Base-by-base conservation (phyloP, 2,797 vertebrate species). In the Crocidura indochinensis region DNA sequence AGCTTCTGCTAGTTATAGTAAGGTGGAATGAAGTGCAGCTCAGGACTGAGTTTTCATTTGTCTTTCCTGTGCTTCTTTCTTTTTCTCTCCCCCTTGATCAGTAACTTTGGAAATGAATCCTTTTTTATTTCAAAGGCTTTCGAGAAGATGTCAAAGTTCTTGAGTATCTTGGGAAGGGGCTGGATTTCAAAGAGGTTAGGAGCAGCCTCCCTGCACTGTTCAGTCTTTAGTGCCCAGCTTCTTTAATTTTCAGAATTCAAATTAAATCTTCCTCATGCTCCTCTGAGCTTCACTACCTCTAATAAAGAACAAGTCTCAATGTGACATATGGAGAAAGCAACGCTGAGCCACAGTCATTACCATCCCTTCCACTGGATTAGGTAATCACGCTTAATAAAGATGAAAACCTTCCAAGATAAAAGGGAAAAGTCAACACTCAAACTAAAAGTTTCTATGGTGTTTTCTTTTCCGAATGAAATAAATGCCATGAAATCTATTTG, bases 241-340 rank as follows among this genome's bases (percentile, higher is more conserved):
- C 84, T 84, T 95, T 82, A 79, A 91, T 91, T 94, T 91, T 92
- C 79, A 82, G 71, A 91, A 91, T 90, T 83, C 92, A 89, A 89
- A 93, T 94, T 81, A 83, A 84, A 96, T 68, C 46, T 87, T 53
- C 86, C 17, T 67, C 78, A 51, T 14, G 65, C 69, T 88, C 47
- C 87, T 93, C 22, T 69, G 82, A 88, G 94, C 62, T 77, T 94
- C 88, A 67, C 75, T 51, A 56, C 51, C 67, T 89, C 74, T 84
- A n/a, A 84, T 69, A 85, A 83, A 94, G 91, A 91, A 87, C 78
- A 82, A 44, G 78, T 89, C 91, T 93, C 94, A 76, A 31, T 84
- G 44, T 87, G 87, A 92, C 81, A 91, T 38, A 27, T 6, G 71
- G 49, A 46, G 76, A 46, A 67, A 29, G 78, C 29, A 60, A 46